phyloP scores from a whole-genome alignment of 2,888 invertebrate genomes.

The Tinea semifulvella region DNA sequence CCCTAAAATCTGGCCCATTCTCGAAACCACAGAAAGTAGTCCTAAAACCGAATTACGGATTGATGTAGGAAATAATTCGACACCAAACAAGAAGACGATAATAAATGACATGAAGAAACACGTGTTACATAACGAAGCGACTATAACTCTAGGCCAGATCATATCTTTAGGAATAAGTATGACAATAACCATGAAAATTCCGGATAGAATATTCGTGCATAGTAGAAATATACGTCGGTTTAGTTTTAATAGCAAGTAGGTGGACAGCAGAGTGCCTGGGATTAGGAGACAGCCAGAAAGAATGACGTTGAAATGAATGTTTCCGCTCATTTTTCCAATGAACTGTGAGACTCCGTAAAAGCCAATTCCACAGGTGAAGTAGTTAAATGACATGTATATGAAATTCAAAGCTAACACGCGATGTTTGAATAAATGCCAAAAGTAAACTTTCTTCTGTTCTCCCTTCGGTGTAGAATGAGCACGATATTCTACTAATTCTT shows the following conservation, averaged over 20 bases:
- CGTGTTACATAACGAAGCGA: slow-evolving; percentile 76
- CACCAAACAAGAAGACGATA: slow-evolving; percentile 82
- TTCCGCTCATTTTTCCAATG: slow-evolving; percentile 76
- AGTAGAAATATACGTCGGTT: slow-evolving; percentile 71
- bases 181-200: slow-evolving; percentile 36
- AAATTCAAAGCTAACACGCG: slow-evolving; percentile 69
- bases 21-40: slow-evolving; percentile 78
- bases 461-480: slow-evolving; percentile 14
- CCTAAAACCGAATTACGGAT: slow-evolving; percentile 86
- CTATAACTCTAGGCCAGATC: slow-evolving; percentile 57
- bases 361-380: slow-evolving; percentile 82
- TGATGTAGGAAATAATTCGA: slow-evolving; percentile 87
- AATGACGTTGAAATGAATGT: slow-evolving; percentile 82
- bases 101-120: slow-evolving; percentile 84
- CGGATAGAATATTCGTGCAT: slow-evolving; percentile 51
- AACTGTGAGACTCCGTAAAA: slow-evolving; percentile 86
- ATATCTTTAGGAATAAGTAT: slow-evolving; percentile 29
- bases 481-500: slow-evolving; percentile 32
- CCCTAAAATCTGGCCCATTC: slow-evolving; percentile 81
- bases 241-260: slow-evolving; percentile 65
- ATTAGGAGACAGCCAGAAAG: slow-evolving; percentile 73
- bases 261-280: slow-evolving; percentile 67
- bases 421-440: slow-evolving; percentile 42
- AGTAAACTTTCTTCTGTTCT: slow-evolving; percentile 25
- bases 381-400: slow-evolving; percentile 72